Percentiles rank a stretch among this genome's conserved stretches.
phyloP scores from a whole-genome alignment of 2,113 vertebrate species.

The Anas platyrhynchos region DNA sequence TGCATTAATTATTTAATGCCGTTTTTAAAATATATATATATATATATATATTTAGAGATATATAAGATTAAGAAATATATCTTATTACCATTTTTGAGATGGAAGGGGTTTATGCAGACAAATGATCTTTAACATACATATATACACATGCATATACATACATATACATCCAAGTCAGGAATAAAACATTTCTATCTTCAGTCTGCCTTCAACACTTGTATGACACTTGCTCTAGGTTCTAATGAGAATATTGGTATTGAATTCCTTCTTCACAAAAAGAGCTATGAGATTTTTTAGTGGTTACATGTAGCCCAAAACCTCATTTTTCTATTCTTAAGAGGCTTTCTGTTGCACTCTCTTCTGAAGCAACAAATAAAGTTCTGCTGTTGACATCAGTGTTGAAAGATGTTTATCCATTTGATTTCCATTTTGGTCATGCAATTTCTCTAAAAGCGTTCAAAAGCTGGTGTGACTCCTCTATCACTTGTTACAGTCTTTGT shows the following conservation, averaged over 20 bases:
- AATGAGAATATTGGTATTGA: background rate
- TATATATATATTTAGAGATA: too few species aligned
- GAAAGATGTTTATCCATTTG: background rate
- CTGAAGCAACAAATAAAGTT: background rate
- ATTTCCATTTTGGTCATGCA: background rate
- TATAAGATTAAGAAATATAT: background rate
- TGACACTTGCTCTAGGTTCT: background rate
- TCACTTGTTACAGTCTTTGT: background rate
- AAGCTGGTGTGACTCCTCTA: background rate
- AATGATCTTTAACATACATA: background rate
- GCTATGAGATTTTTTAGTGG: background rate
- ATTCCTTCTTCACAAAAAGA: background rate
- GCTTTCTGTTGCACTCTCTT: background rate
- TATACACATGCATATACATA: rapidly evolving
- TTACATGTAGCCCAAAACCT: background rate
- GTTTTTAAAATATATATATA: too few species aligned
- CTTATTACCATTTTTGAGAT: background rate
- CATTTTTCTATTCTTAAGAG: background rate
- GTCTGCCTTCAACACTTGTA: background rate
- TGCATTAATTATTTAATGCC: background rate
- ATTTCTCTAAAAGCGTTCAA: background rate
- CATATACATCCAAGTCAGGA: background rate
- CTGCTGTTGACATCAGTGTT: background rate
- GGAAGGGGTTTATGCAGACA: background rate
- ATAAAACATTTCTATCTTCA: background rate